phyloP scores from a whole-genome alignment of 1,140 invertebrate genomes.

The Rhagoletis pomonella region DNA sequence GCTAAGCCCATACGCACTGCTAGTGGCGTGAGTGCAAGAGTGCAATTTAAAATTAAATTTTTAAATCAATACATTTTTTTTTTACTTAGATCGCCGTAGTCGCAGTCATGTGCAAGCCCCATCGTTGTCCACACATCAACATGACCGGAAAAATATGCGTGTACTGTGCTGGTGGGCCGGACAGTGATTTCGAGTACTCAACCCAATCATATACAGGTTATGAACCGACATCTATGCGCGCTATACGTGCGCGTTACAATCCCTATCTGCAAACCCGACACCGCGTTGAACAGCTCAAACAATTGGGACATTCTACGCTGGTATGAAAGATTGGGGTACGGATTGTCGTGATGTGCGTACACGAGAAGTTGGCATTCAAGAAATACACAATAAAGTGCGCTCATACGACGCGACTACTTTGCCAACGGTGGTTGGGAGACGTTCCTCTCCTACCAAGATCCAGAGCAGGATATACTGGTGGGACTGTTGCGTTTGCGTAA shows the following conservation, averaged over 20 bases:
- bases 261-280: conserved; percentile 97
- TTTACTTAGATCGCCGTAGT: conserved; percentile 92
- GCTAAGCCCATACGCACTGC: conserved; percentile 98
- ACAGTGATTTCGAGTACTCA: conserved; percentile 99
- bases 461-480: conserved; percentile 97
- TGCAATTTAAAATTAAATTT: conserved; percentile 5
- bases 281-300: conserved; percentile 95
- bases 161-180: conserved; percentile 98
- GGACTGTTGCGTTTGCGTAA: conserved; percentile 95
- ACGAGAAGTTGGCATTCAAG: conserved; percentile 98
- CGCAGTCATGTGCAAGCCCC: conserved; percentile 99
- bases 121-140: conserved; percentile 99
- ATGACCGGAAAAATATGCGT: conserved; percentile 99
- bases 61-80: neutral
- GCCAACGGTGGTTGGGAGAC: conserved; percentile 99
- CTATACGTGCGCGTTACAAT: conserved; percentile 97
- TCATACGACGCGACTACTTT: conserved; percentile 95
- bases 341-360: conserved; percentile 97
- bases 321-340: conserved; percentile 97
- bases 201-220: conserved; percentile 99
- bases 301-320: conserved; percentile 96
- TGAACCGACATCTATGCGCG: conserved; percentile 99
- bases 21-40: conserved; percentile 85
- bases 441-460: conserved; percentile 98
- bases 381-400: conserved; percentile 97